Evolutionary conservation across 23 tunicate genomes (phyloP).

Genomic region (Trididemnum nubilum): DNA sequence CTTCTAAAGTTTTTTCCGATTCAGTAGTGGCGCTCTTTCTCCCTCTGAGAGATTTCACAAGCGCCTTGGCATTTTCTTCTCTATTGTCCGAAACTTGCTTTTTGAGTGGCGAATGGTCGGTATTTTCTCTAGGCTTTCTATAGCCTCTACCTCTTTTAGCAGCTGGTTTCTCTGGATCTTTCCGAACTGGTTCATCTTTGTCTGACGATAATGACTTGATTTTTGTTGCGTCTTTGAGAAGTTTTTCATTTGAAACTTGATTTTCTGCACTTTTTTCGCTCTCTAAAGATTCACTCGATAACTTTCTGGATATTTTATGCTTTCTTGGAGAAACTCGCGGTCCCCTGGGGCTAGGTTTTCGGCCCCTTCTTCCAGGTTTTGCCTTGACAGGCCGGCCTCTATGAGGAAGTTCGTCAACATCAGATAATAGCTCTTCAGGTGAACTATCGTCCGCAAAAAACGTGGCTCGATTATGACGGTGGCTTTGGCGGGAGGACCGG

Average conservation of each 20-base stretch:
- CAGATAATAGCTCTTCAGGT: neutral
- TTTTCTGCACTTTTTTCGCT: neutral
- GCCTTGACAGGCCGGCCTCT: neutral
- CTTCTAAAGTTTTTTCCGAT: neutral
- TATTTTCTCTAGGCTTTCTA: neutral
- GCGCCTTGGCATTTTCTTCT: neutral
- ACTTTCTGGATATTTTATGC: slow-evolving; percentile 16
- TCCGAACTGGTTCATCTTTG: neutral
- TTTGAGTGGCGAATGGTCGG: neutral
- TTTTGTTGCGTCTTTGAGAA: neutral
- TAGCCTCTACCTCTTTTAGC: neutral
- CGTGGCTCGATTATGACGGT: neutral
- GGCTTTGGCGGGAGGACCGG: neutral
- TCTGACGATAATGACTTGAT: neutral
- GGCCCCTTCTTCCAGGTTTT: neutral
- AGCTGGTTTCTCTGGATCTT: neutral
- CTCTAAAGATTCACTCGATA: slow-evolving; percentile 35
- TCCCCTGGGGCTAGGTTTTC: neutral
- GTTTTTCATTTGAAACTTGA: neutral
- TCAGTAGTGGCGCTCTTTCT: no score
- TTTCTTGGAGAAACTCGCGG: slow-evolving; percentile 7
- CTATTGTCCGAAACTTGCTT: neutral
- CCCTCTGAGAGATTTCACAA: no score
- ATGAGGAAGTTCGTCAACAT: neutral
- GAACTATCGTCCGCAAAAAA: slow-evolving; percentile 1